These are phyloP conservation scores for Gallinago media DNA, from an alignment of 2,113 vertebrate genomes.

Conservation along the genomic window DNA sequence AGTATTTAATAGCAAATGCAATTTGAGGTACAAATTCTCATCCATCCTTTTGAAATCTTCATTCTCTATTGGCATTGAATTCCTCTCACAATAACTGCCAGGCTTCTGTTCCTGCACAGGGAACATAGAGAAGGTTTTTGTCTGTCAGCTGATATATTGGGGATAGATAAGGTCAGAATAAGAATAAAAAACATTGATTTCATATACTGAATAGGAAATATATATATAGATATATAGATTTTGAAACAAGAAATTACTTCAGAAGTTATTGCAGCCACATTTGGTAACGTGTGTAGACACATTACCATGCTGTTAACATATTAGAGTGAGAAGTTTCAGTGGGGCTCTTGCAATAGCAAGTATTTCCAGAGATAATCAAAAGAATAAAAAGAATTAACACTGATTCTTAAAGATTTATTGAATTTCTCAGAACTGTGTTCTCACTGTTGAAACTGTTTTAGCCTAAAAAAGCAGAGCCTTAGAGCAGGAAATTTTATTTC, in stretches of 20 bases:
- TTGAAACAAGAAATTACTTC: background rate
- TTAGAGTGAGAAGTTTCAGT: background rate
- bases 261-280: background rate
- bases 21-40: background rate
- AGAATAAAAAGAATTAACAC: background rate
- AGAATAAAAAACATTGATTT: background rate
- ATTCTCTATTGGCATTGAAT: background rate
- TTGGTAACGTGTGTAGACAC: background rate
- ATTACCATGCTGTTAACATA: background rate
- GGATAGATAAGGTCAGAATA: background rate
- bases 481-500: background rate
- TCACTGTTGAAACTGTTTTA: background rate
- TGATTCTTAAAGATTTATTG: background rate
- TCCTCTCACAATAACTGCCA: conserved; percentile 21
- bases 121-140: background rate
- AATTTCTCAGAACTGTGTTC: background rate
- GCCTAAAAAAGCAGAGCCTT: background rate
- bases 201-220: conserved; percentile 3
- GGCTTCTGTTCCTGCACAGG: background rate
- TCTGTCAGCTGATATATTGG: conserved; percentile 1
- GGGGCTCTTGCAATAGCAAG: background rate
- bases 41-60: conserved; percentile 18
- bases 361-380: background rate
- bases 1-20: conserved; percentile 22
- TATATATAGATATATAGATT: background rate